Evolutionary conservation across 2,888 invertebrate genomes (phyloP).

Genomic region (Petrolisthes cinctipes): DNA sequence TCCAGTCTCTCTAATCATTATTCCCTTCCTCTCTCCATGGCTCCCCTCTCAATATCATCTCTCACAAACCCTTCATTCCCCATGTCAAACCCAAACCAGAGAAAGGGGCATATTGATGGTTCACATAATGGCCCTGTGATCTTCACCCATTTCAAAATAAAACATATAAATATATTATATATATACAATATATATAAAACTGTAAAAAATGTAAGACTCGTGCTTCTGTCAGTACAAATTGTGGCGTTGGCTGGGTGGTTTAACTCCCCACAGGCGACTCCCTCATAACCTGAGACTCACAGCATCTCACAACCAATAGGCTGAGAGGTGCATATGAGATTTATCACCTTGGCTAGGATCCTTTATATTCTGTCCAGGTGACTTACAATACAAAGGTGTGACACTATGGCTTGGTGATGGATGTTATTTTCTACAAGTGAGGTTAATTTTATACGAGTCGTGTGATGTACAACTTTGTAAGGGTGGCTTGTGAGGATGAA

Average conservation of each 20-base stretch:
- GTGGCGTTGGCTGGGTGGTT: constrained; percentile 52
- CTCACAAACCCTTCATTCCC: not conserved
- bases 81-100: not conserved
- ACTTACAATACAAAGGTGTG: constrained; percentile 11
- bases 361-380: constrained; percentile 17
- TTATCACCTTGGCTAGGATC: constrained; percentile 13
- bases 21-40: not conserved
- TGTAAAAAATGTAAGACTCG: constrained; percentile 9
- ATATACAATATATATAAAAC: constrained; percentile 10
- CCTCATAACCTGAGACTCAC: not conserved
- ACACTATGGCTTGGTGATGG: not conserved
- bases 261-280: constrained; percentile 14
- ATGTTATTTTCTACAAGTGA: constrained; percentile 8
- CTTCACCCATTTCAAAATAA: constrained; percentile 12
- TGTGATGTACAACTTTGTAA: not conserved
- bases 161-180: constrained; percentile 23
- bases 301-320: not conserved
- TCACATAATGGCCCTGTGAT: constrained; percentile 8
- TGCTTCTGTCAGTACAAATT: constrained; percentile 62
- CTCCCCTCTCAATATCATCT: not conserved
- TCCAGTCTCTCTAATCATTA: not conserved
- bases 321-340: not conserved
- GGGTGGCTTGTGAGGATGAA: not conserved
- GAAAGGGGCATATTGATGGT: constrained; percentile 18
- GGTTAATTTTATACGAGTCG: constrained; percentile 2